Evolutionary conservation across 2,797 vertebrate species (phyloP), one percentile per base, ranked within the genome.

Genomic region (Enteromius anoplus): DNA sequence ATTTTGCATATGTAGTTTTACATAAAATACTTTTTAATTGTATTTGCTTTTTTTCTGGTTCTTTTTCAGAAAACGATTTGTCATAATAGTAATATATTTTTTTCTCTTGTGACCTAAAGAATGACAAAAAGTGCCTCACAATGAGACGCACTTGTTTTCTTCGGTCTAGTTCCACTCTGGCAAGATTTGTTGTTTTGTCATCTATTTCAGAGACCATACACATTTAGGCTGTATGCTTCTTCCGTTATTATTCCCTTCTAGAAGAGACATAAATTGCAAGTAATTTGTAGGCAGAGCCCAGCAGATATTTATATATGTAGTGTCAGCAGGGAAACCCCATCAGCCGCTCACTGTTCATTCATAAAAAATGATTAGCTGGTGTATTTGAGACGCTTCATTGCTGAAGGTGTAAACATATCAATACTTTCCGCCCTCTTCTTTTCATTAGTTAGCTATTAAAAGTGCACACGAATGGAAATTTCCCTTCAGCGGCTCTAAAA

Each of bases 321-420:
- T 69, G n/a, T 29, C 66, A 64, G 55, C 45, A 80, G 77, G 80
- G 80, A 86, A 84, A 82, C 77, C 80, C 77, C 8, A 75, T 87
- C 60, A 77, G 42, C 40, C 26, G 4, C 60, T 86, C 76, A 88
- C 83, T 85, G 80, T 82, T 86, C 81, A 89, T 91, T 89, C 89
- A 91, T 89, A 88, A 86, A 88, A 86, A 65, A 70, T 26, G 34
- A 83, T 83, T 69, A 47, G 40, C 29, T 60, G 80, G 75, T 26
- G 47, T 82, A 66, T 29, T 32, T 17, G 79, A 88, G 84, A 84
- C 70, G 84, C 85, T 88, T 87, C 86, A 80, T 23, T 84, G 86
- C 88, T 65, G 88, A 89, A 37, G 83, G 51, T 45, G 84, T 88
- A 91, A 92, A 92, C 89, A 91, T 84, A 85, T 92, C 81, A 89